Evolutionary conservation across 23 tunicate genomes (phyloP).

Genomic region (Ciona savignyi): DNA sequence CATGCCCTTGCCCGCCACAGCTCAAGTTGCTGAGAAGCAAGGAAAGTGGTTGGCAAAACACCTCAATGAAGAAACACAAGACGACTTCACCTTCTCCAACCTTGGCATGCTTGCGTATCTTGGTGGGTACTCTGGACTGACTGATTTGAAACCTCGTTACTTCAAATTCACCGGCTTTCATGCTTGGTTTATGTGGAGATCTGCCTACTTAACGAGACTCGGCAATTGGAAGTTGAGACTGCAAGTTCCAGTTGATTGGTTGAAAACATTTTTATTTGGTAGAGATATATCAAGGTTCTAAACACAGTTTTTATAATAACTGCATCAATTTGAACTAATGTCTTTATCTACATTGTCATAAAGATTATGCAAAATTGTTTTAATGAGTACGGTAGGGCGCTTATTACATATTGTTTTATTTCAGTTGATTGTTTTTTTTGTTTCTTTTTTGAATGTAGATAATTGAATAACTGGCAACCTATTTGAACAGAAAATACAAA

Average conservation of each 20-base stretch:
- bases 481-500: too few relatives aligned
- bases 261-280: slow-evolving; percentile 86
- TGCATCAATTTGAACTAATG: too few relatives aligned
- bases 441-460: too few relatives aligned
- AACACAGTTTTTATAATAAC: not conserved
- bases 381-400: too few relatives aligned
- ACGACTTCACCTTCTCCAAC: slow-evolving; percentile 48
- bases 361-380: too few relatives aligned
- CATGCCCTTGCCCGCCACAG: slow-evolving; percentile 69
- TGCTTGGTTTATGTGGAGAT: slow-evolving; percentile 88
- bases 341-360: too few relatives aligned
- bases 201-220: slow-evolving; percentile 76
- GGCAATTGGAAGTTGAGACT: slow-evolving; percentile 78
- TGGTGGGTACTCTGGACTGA: slow-evolving; percentile 69
- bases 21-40: slow-evolving; percentile 85
- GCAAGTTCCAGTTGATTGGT: slow-evolving; percentile 92
- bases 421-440: too few relatives aligned
- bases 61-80: slow-evolving; percentile 42
- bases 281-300: slow-evolving; percentile 81
- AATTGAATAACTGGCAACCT: too few relatives aligned
- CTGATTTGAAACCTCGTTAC: slow-evolving; percentile 56
- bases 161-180: slow-evolving; percentile 72
- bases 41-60: slow-evolving; percentile 83
- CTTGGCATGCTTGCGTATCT: slow-evolving; percentile 92
- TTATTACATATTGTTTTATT: too few relatives aligned